These are phyloP conservation scores for Pentalonia nigronervosa DNA, from an alignment of 1,140 invertebrate species.

Conservation along the genomic window DNA sequence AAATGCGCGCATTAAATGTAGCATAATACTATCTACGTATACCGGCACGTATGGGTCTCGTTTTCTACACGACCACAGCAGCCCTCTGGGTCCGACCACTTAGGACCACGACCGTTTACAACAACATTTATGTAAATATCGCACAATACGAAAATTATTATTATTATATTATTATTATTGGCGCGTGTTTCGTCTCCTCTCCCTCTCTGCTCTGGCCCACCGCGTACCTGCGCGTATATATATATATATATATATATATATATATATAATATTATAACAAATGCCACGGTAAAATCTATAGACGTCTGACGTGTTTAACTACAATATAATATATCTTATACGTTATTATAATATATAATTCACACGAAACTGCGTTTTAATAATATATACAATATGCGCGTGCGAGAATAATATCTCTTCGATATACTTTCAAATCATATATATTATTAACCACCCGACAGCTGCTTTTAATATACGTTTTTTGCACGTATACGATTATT, in stretches of 20 bases:
- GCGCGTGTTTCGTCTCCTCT: background rate
- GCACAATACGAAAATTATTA: background rate
- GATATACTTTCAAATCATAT: constrained; percentile 17
- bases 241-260: too few relatives aligned
- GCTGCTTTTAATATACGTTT: background rate
- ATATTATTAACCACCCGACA: background rate
- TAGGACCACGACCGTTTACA: constrained; percentile 13
- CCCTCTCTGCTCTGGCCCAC: too few relatives aligned
- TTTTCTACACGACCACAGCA: background rate
- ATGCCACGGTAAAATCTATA: background rate
- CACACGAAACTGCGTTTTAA: constrained; percentile 18
- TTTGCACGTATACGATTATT: background rate
- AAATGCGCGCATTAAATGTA: background rate
- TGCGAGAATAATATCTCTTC: background rate
- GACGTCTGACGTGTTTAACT: constrained; percentile 1
- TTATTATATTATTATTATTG: constrained; percentile 5
- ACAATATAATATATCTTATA: background rate
- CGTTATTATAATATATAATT: background rate
- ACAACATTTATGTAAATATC: constrained; percentile 39
- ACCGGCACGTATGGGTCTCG: background rate
- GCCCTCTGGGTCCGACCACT: constrained; percentile 32
- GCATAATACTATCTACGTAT: background rate
- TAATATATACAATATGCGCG: background rate
- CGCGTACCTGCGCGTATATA: background rate
- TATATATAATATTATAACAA: background rate